Base-by-base conservation (phyloP, 2,888 invertebrate species). In the Pristionchus japonicus region DNA sequence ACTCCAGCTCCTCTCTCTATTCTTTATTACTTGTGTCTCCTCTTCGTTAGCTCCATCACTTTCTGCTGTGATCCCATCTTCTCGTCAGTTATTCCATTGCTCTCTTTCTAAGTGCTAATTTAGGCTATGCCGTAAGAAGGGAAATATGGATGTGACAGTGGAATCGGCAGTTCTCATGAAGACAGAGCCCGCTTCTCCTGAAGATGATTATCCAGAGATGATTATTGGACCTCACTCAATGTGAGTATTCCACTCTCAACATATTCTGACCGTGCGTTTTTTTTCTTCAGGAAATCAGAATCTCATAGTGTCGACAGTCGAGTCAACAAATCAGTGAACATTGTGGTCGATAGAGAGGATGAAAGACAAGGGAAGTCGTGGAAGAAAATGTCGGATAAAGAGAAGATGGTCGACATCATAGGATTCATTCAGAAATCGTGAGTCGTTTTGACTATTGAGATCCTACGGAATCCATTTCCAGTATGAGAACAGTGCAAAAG, bases 1-100 rank as follows among this genome's bases (percentile, higher is more conserved):
- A 77, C 88, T 15, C 91, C 91, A 9, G 90, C 91, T 15, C 91
- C 91, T 3, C 52, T 91, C 4, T 91, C 90, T 13, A 27, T 90
- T 17, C 57, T 91, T 27, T 90, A 89, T 85, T 90, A 90, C 88
- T 20, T 57, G 6, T n/a, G 6, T n/a, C 57, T 57, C 23, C 23
- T 57, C 23, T 57, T 57, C 9, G 4, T n/a, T 20, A n/a, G 23
- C 20, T n/a, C n/a, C 9, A 1, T n/a, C 6, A 57, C 0, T 9
- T 7, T 3, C 7, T n/a, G n/a, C 7, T n/a, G 3, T n/a, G 57
- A 57, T 0, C n/a, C 23, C 57, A 4, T 57, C n/a, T 57, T 9
- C 9, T 57, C 57, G 57, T 57, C 23, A 57, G 57, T 57, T n/a
- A 20, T 20, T 57, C n/a, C 9, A 3, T 57, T 57, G 1, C 23